Evolutionary conservation across 2,797 vertebrate species (phyloP), one percentile per base, ranked within the genome.

Genomic region (Notamacropus eugenii): DNA sequence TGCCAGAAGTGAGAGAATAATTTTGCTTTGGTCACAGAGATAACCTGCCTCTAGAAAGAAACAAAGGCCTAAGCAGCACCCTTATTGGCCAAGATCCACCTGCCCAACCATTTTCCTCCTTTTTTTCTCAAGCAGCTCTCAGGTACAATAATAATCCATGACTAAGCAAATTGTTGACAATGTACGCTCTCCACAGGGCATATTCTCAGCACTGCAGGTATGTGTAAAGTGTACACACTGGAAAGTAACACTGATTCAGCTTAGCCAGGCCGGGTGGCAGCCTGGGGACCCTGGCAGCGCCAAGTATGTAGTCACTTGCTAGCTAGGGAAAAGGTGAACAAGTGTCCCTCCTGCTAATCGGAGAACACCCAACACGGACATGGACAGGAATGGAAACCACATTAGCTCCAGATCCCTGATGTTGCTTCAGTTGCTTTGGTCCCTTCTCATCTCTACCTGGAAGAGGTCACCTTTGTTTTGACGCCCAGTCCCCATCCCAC

Each of bases 1-100:
- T 96, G 95, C 97, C 97, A 96, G 97, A 96, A 97, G 95, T 95
- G 97, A 55, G 96, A 95, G 93, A 95, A 90, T 94, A 97, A 97
- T 91, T 90, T 93, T 95, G 62, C 87, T 92, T 97, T 90, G 34
- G 91, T 93, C 54, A 90, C 93, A n/a, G 97, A 95, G 58, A 91
- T 95, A 55, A 96, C 90, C 95, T 95, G 94, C 28, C 59, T 87
- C 57, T 93, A 40, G 4, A 82, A 92, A 95, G 54, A 93, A 57
- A n/a, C 59, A 55, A 67, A 40, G 50, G n/a, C 54, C 31, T 46
- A 34, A 0, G 91, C 57, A 94, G 91, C 57, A 94, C n/a, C 56
- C 28, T 31, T 54, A 1, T 0, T 52, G 54, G 22, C 54, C 67
- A 52, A 92, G 24, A 87, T 50, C 40, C 40, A 87, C 9, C 40